Conservation (phyloP, 2,113 vertebrate genomes). For the Macaca nemestrina region DNA sequence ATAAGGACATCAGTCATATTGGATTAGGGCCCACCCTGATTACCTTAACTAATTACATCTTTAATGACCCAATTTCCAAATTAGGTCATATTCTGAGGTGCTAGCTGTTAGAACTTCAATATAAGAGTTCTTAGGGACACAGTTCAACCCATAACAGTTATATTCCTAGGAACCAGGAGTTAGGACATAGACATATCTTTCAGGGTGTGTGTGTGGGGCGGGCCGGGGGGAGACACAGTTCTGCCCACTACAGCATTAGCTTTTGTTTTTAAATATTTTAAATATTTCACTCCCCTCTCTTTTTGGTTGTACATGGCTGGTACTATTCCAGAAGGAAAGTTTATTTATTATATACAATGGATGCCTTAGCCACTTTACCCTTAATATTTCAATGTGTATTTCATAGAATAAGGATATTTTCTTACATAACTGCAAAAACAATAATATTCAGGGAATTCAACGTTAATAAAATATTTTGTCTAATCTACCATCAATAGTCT, state of each 20-base stretch:
- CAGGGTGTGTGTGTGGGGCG: too few relatives aligned
- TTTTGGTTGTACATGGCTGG: neutral
- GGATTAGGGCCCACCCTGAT: neutral
- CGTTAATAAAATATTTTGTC: neutral
- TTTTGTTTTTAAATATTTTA: neutral
- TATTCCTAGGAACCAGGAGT: neutral
- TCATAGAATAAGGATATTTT: slow-evolving; percentile 2
- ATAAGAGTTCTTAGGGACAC: neutral
- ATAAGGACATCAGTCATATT: neutral
- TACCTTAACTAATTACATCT: neutral
- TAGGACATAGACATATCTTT: neutral
- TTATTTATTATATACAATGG: neutral
- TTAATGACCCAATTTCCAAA: neutral
- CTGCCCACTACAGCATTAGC: neutral
- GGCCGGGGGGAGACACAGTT: neutral
- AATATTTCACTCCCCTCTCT: neutral
- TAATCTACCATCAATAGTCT: neutral
- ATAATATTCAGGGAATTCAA: neutral
- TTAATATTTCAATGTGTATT: neutral
- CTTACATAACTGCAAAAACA: neutral
- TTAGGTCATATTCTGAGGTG: neutral
- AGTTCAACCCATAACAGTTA: neutral
- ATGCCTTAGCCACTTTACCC: neutral
- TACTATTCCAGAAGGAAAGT: neutral
- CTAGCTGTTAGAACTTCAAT: neutral